Evolutionary conservation across 2,888 invertebrate genomes (phyloP).

Genomic region (Leptinotarsa haldemani): DNA sequence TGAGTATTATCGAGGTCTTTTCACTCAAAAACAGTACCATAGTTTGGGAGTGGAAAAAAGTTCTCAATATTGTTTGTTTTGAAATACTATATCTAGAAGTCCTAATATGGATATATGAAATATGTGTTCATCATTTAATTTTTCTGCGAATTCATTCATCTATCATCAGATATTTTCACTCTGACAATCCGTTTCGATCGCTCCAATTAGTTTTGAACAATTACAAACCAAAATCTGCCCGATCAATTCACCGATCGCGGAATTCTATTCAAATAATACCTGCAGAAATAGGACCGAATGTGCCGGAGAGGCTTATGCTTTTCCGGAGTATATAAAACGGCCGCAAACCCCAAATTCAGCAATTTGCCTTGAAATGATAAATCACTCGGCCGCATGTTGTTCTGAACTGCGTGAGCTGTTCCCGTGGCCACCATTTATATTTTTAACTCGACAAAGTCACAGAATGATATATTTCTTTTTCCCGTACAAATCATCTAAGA

Average conservation of each 20-base stretch:
- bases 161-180: not conserved
- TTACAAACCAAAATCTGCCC: not conserved
- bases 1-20: too few relatives aligned
- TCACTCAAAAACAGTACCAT: too few relatives aligned
- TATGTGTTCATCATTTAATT: too few relatives aligned
- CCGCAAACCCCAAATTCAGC: constrained; percentile 66
- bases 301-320: constrained; percentile 7
- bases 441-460: constrained; percentile 58
- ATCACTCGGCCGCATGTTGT: constrained; percentile 64
- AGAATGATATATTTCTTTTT: constrained; percentile 56
- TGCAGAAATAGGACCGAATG: constrained; percentile 31
- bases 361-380: constrained; percentile 66
- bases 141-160: too few relatives aligned
- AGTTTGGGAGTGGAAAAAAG: too few relatives aligned
- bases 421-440: constrained; percentile 58
- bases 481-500: constrained; percentile 29
- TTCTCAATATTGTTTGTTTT: too few relatives aligned
- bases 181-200: not conserved
- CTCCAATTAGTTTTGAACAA: not conserved
- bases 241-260: constrained; percentile 4
- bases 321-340: constrained; percentile 57
- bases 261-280: constrained; percentile 39
- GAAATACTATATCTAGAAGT: too few relatives aligned
- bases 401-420: constrained; percentile 57
- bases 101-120: too few relatives aligned